phyloP scores from a whole-genome alignment of 2,888 invertebrate genomes.

The Arge pagana region DNA sequence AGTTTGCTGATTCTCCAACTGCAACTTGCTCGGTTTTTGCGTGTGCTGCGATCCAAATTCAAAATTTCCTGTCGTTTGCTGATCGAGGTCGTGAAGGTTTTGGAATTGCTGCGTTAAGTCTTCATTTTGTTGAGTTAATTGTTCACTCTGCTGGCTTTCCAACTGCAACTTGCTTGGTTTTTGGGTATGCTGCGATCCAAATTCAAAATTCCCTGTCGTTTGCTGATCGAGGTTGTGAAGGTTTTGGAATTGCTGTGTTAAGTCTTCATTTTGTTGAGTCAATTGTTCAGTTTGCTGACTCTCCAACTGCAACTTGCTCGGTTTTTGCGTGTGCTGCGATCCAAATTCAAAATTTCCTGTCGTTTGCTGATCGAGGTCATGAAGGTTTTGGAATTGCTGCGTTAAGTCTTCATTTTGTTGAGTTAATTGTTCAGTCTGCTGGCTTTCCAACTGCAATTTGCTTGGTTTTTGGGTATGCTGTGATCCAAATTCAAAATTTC shows the following conservation, averaged over 20 bases:
- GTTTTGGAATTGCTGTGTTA: neutral
- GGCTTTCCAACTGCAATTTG: too few relatives aligned
- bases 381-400: slow-evolving; percentile 28
- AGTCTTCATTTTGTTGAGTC: slow-evolving; percentile 9
- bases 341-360: slow-evolving; percentile 26
- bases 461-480: slow-evolving; percentile 8
- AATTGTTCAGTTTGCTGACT: slow-evolving; percentile 24
- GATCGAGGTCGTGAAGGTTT: slow-evolving; percentile 29
- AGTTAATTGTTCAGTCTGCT: slow-evolving; percentile 18
- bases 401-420: slow-evolving; percentile 20
- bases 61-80: neutral
- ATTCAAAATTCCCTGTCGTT: neutral
- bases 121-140: slow-evolving; percentile 8
- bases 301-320: slow-evolving; percentile 39
- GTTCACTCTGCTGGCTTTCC: neutral
- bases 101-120: slow-evolving; percentile 35
- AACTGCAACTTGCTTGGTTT: too few relatives aligned
- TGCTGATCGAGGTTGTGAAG: slow-evolving; percentile 7
- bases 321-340: slow-evolving; percentile 39
- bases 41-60: slow-evolving; percentile 18
- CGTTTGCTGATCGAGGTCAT: slow-evolving; percentile 31
- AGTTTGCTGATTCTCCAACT: slow-evolving; percentile 11
- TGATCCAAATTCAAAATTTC: slow-evolving; percentile 24
- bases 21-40: neutral
- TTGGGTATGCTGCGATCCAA: too few relatives aligned